Percentiles rank a stretch among this genome's conserved stretches.
Conservation (phyloP, 2,888 invertebrate species). For the Smittia sp. region DNA sequence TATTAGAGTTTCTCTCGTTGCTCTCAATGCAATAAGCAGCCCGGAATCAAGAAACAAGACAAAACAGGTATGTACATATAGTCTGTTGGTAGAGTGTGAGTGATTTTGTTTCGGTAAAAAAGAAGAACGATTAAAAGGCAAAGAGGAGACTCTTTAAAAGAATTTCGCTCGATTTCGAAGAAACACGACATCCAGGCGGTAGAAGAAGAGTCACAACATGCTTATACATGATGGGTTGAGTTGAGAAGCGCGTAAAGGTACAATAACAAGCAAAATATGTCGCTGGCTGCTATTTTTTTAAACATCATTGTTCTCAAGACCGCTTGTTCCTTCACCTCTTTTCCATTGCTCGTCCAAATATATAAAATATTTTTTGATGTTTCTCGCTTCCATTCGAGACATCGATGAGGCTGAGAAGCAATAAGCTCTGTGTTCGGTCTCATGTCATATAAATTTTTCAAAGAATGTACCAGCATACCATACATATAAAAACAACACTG, state of each 20-base stretch:
- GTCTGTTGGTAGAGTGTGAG: constrained; percentile 14
- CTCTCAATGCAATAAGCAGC: neutral
- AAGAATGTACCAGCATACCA: constrained; percentile 35
- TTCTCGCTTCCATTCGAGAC: too few relatives aligned
- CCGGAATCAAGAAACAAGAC: neutral
- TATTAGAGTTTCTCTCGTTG: neutral
- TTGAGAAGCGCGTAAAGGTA: constrained; percentile 3
- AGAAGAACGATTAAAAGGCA: neutral
- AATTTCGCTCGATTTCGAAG: neutral
- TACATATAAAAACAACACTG: neutral
- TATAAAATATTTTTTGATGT: constrained; percentile 3
- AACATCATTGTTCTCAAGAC: constrained; percentile 14
- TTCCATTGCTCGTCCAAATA: neutral
- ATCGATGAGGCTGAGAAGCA: too few relatives aligned
- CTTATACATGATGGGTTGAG: neutral
- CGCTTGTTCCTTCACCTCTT: too few relatives aligned
- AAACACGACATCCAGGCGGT: neutral
- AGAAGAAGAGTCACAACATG: neutral
- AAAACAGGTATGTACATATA: constrained; percentile 4
- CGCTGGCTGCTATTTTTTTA: neutral
- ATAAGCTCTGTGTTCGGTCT: constrained; percentile 1
- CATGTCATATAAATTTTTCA: constrained; percentile 36
- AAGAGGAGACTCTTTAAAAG: neutral
- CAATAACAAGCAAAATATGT: constrained; percentile 37
- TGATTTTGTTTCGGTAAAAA: constrained; percentile 1